Conservation (phyloP, 2,797 vertebrate genomes). For the Hydrolagus colliei region DNA sequence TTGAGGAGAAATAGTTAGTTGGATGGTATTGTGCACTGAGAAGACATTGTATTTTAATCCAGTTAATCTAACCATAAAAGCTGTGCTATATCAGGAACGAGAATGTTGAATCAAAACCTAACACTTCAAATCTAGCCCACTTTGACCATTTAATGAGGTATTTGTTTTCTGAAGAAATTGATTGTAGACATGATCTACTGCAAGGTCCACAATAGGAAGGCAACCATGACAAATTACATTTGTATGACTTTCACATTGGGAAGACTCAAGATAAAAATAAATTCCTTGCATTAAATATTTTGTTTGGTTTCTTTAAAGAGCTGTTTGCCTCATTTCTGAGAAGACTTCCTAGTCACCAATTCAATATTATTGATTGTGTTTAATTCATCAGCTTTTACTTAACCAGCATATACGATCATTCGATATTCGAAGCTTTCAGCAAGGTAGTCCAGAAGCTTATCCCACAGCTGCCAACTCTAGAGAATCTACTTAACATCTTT, state of each 20-base stretch:
- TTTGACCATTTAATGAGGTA: background rate
- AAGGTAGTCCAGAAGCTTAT: slow-evolving; percentile 99
- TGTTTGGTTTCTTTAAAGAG: too few relatives aligned
- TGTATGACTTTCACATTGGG: too few relatives aligned
- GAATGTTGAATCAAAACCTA: background rate
- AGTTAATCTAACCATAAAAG: background rate
- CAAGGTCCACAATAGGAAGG: too few relatives aligned
- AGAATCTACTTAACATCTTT: slow-evolving; percentile 98
- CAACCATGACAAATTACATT: too few relatives aligned
- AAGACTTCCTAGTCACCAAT: background rate
- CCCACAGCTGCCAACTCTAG: slow-evolving; percentile 92
- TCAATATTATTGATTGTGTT: slow-evolving; percentile 38
- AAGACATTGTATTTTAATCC: background rate
- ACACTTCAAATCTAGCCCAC: background rate
- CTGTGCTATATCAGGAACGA: background rate
- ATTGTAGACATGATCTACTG: too few relatives aligned
- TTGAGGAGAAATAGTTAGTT: too few relatives aligned
- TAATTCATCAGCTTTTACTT: slow-evolving; percentile 85
- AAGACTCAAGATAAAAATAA: too few relatives aligned
- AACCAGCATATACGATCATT: slow-evolving; percentile 99
- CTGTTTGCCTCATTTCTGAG: background rate
- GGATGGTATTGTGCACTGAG: too few relatives aligned
- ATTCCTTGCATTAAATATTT: too few relatives aligned
- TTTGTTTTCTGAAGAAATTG: background rate
- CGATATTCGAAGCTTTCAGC: slow-evolving; percentile 99